Conservation (phyloP, 2,113 vertebrate genomes). For the Grammomys surdaster region DNA sequence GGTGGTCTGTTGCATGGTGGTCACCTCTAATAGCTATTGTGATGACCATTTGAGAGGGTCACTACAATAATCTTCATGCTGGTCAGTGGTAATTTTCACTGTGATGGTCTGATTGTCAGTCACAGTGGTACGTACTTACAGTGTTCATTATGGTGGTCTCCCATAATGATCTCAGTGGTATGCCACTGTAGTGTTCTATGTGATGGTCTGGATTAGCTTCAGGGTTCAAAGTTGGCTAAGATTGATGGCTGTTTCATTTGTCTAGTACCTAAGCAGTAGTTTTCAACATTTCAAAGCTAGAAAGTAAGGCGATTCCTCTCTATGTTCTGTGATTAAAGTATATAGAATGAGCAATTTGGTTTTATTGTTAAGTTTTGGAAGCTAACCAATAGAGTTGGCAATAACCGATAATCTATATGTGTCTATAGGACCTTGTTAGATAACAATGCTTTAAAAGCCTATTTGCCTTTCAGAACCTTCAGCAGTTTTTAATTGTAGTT, state of each 20-base stretch:
- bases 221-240: neutral
- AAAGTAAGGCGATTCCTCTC: neutral
- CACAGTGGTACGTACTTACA: neutral
- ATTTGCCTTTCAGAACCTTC: neutral
- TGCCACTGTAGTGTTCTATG: neutral
- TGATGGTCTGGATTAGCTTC: no score
- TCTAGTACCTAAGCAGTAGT: neutral
- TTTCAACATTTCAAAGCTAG: neutral
- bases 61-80: neutral
- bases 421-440: neutral
- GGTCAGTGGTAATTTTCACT: neutral
- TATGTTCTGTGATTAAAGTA: neutral
- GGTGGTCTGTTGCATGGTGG: neutral
- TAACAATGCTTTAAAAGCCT: neutral
- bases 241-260: neutral
- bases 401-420: neutral
- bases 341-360: neutral
- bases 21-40: neutral
- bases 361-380: neutral
- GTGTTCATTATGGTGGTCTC: neutral
- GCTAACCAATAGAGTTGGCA: neutral
- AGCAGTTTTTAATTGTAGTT: neutral
- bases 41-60: neutral
- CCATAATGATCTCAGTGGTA: neutral
- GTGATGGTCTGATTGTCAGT: neutral